Evolutionary conservation across 2,888 invertebrate genomes (phyloP), one percentile per base, ranked within the genome.

Genomic region (Agriopis marginaria): DNA sequence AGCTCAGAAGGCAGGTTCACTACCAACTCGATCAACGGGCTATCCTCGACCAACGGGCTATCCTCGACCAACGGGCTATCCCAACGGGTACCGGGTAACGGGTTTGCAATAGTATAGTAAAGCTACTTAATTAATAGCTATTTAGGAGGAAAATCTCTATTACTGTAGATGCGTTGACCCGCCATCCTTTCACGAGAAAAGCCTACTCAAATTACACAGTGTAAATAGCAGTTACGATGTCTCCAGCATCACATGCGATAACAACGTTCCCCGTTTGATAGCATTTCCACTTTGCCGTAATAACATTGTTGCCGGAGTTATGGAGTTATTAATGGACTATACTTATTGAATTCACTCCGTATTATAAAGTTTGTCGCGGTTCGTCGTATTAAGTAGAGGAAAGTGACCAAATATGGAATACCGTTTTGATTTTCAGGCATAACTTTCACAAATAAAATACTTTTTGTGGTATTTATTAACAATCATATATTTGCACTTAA

Each of bases 191-290:
- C 8, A 55, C 11, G 40, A 42, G 17, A 54, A 56, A 56, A 17
- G 56, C 42, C 42, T 56, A 10, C 42, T 14, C 3, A 17, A 54
- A 1, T 42, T 14, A 32, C 32, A 32, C 55, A 55, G 55, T 42
- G 14, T 14, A 55, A 7, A 14, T 12, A 14, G 14, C 8, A 56
- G 55, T 17, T 17, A 42, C 42, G 10, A 1, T 17, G 42, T 14
- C 8, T 5, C 55, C 55, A 56, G 55, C 42, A 17, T 56, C 55
- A 14, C 14, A 56, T 10, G 64, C 59, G 55, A 58, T 74, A 71
- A 75, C 70, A 72, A 63, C 63, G 75, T 75, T 76, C 59, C 54
- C 60, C 68, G 73, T 63, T 51, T 76, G 75, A 71, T 76, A 69
- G 73, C 69, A 70, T 56, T 61, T 65, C 73, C 65, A 62, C 70